Base-by-base conservation (phyloP, 2,888 invertebrate species). In the Mylabris sibirica region DNA sequence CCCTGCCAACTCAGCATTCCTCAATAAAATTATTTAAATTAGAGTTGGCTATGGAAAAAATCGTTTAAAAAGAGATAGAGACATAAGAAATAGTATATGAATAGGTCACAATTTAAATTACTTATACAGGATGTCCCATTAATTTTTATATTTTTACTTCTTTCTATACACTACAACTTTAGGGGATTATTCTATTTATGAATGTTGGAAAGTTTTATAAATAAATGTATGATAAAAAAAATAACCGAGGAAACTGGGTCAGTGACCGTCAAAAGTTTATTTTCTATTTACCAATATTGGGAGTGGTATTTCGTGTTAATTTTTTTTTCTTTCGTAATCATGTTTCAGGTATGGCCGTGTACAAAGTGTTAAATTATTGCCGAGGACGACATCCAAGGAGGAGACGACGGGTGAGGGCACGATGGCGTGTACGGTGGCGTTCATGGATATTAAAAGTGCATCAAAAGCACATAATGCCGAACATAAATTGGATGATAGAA, bases 361-460 rank as follows among this genome's bases (percentile, higher is more conserved):
- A 89, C 97, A 97, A 90, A 96, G 94, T 91, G 95, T 96, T 90
- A 96, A 95, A 89, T 89, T 96, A 87, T 90, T 96, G 90, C 90
- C 93, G 80, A 87, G 87, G 85, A 85, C 41, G 14, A 41, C 41
- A 41, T 41, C 79, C 77, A 78, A 82, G 80, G 85, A 83, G 86
- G 85, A 81, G 84, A 85, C 87, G 84, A 85, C 87, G 86, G 88
- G 88, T 86, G 90, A 87, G 85, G 86, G 87, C 84, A 88, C 92
- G 84, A 88, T 92, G 86, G 93, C 93, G 88, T 95, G 94, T 86
- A 93, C 94, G 85, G 94, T 95, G 87, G 94, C 95, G 87, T 97
- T 97, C 89, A 96, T 96, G 92, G 97, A 97, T 90, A 96, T 97
- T 89, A 95, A 95, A 88, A 96, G 96, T 83, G 97, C 97, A 85